Evolutionary conservation across 2,888 invertebrate genomes (phyloP), one percentile per base, ranked within the genome.

Genomic region (Drosophila merina): DNA sequence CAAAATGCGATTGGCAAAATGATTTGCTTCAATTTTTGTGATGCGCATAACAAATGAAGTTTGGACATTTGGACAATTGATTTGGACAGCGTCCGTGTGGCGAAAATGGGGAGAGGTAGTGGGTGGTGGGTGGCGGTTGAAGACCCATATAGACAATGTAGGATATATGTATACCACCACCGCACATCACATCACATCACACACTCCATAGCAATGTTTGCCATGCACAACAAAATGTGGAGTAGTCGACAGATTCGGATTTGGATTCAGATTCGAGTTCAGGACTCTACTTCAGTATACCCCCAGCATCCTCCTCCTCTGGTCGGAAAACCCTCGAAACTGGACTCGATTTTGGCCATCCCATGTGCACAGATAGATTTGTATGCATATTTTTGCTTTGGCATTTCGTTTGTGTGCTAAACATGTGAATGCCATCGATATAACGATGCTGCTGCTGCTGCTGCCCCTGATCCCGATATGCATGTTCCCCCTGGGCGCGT

Each of bases 1-100:
- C 84, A 84, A 88, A 84, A 84, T 84, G 86, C 88, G 84, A 88
- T 84, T 88, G 84, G 88, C 88, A 86, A 84, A 84, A 84, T 84
- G 86, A 84, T 84, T 84, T 84, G 84, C 88, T 86, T 86, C 78
- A 84, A 86, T 88, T 84, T 84, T 84, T 84, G 84, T 84, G 84
- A 84, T 84, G 88, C 88, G 84, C 84, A 84, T 84, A 88, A 86
- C 78, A 84, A 84, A 84, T 84, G 84, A 84, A 84, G 84, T 88
- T 75, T 82, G 82, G 82, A 82, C 82, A 87, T 85, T 82, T 75
- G 82, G 82, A 82, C 87, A 82, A 82, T 82, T 82, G 82, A 82
- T 82, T 82, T 87, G 86, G 87, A 80, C 81, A 78, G 74, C 78
- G 74, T 66, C 36, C 67, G 54, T 64, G 52, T 45, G 67, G 10